These are phyloP conservation scores for Dioctria linearis DNA, from an alignment of 2,888 invertebrate species.

Conservation along the genomic window DNA sequence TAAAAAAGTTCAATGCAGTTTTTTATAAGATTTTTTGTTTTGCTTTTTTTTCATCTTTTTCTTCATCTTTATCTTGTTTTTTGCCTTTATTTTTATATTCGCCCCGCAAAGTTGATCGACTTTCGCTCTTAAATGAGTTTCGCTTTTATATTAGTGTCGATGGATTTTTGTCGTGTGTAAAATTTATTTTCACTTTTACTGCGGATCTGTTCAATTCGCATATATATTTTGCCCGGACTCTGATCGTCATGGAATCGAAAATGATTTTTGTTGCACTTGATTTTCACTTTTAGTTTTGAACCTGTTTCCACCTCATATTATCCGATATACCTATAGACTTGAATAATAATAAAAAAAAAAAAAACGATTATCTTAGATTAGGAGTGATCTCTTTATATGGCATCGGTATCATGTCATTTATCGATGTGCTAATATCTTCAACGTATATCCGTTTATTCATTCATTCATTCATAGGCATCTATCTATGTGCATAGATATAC, in stretches of 20 bases:
- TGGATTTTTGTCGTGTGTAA: constrained; percentile 8
- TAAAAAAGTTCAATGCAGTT: background rate
- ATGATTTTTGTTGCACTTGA: constrained; percentile 29
- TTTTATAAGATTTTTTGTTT: background rate
- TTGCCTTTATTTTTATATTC: constrained; percentile 10
- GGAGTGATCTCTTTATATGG: no score
- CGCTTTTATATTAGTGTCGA: constrained; percentile 2
- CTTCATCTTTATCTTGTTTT: no score
- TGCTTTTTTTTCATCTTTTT: background rate
- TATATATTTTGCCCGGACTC: background rate
- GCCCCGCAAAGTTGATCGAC: constrained; percentile 28
- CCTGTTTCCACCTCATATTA: constrained; percentile 29
- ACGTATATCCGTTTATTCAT: no score
- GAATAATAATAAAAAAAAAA: no score
- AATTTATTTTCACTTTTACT: constrained; percentile 46
- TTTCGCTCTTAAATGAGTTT: constrained; percentile 38
- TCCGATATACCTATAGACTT: background rate
- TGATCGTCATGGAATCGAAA: constrained; percentile 19
- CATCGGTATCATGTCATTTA: no score
- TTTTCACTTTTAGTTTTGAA: constrained; percentile 44
- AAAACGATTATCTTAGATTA: no score
- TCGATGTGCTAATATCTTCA: no score
- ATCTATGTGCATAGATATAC: no score
- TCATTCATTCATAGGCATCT: no score
- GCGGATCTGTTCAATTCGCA: background rate